Percentiles rank a stretch among this genome's conserved stretches.
Evolutionary conservation across 2,113 vertebrate species (phyloP).

Genomic region (Triplophysa rosa): DNA sequence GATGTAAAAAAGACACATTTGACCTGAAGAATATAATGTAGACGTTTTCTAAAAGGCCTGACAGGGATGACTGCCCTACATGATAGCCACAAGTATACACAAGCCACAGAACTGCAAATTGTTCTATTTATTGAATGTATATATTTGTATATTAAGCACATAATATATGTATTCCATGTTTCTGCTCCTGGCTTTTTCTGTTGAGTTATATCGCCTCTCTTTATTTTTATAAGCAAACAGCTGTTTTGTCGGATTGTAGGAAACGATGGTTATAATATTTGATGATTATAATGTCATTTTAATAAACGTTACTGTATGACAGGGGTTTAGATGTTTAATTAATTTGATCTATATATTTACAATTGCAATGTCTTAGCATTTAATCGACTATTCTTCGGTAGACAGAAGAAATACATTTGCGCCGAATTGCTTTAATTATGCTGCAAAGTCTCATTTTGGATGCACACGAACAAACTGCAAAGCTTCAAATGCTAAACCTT

Average conservation of each 20-base stretch:
- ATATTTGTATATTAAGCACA: slow-evolving; percentile 78
- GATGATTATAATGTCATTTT: slow-evolving; percentile 57
- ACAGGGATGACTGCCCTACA: slow-evolving; percentile 51
- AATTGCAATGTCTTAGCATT: neutral
- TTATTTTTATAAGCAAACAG: slow-evolving; percentile 36
- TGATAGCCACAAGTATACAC: slow-evolving; percentile 60
- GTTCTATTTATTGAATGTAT: slow-evolving; percentile 79
- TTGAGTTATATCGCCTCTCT: slow-evolving; percentile 5
- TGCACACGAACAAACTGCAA: neutral
- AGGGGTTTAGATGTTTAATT: slow-evolving; percentile 37
- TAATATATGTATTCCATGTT: slow-evolving; percentile 71
- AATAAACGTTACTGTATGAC: slow-evolving; percentile 66
- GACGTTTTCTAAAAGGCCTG: slow-evolving; percentile 23
- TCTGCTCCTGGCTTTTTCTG: slow-evolving; percentile 56
- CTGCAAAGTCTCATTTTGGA: neutral
- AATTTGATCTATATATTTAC: neutral
- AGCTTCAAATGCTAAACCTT: neutral
- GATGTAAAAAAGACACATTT: slow-evolving; percentile 15
- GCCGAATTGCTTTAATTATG: neutral
- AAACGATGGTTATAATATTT: slow-evolving; percentile 21
- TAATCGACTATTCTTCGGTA: neutral
- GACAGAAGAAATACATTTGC: neutral
- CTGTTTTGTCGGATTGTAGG: slow-evolving; percentile 4
- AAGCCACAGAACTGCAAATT: slow-evolving; percentile 50
- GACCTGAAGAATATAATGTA: slow-evolving; percentile 34